These are phyloP conservation scores for Stomatorhinus walkeri DNA, from an alignment of 2,797 vertebrate genomes.

Conservation along the genomic window DNA sequence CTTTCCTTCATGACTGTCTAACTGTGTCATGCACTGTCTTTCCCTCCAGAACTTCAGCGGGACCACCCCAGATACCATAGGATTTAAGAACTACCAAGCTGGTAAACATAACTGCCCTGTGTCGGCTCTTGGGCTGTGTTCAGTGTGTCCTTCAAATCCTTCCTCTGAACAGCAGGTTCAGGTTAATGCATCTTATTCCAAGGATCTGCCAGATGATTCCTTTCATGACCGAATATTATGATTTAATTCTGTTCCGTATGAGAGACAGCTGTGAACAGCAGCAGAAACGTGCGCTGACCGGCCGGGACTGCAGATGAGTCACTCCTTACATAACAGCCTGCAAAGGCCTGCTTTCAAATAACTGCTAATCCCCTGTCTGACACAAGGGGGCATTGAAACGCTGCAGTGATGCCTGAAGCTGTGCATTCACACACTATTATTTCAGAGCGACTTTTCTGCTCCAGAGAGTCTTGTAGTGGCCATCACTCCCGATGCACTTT, in stretches of 20 bases:
- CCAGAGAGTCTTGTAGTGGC: neutral
- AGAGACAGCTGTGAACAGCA: neutral
- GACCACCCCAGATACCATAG: slow-evolving; percentile 80
- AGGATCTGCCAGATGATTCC: neutral
- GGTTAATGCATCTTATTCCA: neutral
- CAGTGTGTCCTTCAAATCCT: neutral
- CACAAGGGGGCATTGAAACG: slow-evolving; percentile 14
- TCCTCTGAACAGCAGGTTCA: neutral
- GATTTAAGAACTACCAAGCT: slow-evolving; percentile 86
- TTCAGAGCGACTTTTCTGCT: neutral
- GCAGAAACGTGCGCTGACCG: neutral
- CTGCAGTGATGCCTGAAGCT: neutral
- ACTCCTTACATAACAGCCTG: neutral
- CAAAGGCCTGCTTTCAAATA: neutral
- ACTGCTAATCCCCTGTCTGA: neutral
- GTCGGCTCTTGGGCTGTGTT: neutral
- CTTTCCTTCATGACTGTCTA: neutral
- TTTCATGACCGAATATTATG: no score
- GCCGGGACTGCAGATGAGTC: neutral
- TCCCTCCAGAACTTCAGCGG: slow-evolving; percentile 70
- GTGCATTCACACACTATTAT: neutral
- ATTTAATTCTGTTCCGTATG: neutral
- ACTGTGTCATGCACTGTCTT: neutral
- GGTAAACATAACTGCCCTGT: slow-evolving; percentile 55
- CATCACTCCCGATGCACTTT: neutral